Base-by-base conservation (phyloP, 2,888 invertebrate species). In the Ornithoptera alexandrae region DNA sequence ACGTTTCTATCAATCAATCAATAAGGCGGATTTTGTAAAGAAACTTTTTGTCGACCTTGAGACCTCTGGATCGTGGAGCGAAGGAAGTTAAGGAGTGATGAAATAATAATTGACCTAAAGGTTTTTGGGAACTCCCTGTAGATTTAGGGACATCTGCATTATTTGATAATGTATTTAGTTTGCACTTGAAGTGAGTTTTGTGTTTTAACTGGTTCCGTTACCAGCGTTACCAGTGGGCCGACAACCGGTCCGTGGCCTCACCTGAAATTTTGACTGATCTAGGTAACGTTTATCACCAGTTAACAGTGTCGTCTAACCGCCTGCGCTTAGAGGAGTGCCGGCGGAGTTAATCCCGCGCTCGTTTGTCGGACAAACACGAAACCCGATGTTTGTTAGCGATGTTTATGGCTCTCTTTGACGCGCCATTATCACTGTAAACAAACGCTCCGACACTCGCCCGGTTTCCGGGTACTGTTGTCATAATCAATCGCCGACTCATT, bases 281-380 rank as follows among this genome's bases (percentile, higher is more conserved):
- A 75, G 86, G 86, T 80, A 87, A 84, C 85, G 87, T 89, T 87
- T 87, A 85, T 84, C 84, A 79, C 78, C 76, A 79, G 78, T 81
- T 81, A 82, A 80, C 77, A 75, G 69, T 70, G 62, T 65, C 72
- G 68, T 72, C 74, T 72, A n/a, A 60, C 60, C 64, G 8, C 36
- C 64, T 62, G 62, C 42, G 24, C 62, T 62, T 50, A 53, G 42
- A 53, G 67, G 24, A 30, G 63, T 57, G 56, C 58, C 57, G 50
- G 57, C 67, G 65, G 73, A 72, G 73, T 63, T 20, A 22, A 36
- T 30, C 20, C 24, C 60, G 65, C 73, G 69, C 73, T 75, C 75
- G 74, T 77, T 78, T 76, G 77, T 77, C 77, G 72, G 72, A 74
- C 74, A 73, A 77, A 81, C 76, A 77, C 69, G 73, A 74, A 72